These are phyloP conservation scores for Drosophila truncata DNA, from an alignment of 1,140 invertebrate species.

Conservation along the genomic window DNA sequence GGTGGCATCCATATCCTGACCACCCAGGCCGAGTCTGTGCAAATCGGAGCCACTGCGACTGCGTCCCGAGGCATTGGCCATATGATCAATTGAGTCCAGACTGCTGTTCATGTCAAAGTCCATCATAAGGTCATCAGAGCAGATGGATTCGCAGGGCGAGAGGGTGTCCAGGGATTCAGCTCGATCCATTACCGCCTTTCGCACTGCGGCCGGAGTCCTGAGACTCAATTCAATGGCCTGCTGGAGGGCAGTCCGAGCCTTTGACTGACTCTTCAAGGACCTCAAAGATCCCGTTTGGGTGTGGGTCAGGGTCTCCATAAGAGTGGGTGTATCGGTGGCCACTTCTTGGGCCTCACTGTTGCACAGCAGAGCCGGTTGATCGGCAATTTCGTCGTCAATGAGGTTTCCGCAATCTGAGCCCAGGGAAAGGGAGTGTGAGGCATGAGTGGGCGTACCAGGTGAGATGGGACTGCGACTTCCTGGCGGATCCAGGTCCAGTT, in stretches of 20 bases:
- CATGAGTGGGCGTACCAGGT: slow-evolving; percentile 91
- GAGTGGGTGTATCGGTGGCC: slow-evolving; percentile 76
- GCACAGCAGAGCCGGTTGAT: slow-evolving; percentile 94
- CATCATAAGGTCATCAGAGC: slow-evolving; percentile 93
- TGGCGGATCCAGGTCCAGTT: slow-evolving; percentile 49
- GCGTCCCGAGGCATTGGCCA: slow-evolving; percentile 33
- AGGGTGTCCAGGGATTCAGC: slow-evolving; percentile 91
- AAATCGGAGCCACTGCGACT: slow-evolving; percentile 86
- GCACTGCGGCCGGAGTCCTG: slow-evolving; percentile 74
- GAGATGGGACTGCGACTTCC: slow-evolving; percentile 86
- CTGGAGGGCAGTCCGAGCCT: slow-evolving; percentile 73
- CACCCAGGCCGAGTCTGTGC: slow-evolving; percentile 81
- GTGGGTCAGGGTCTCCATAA: slow-evolving; percentile 74
- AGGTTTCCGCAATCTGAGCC: slow-evolving; percentile 89
- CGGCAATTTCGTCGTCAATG: slow-evolving; percentile 95
- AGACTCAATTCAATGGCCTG: slow-evolving; percentile 84
- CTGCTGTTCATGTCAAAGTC: slow-evolving; percentile 92
- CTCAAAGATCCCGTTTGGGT: slow-evolving; percentile 70
- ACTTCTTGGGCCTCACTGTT: slow-evolving; percentile 85
- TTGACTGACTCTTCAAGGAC: slow-evolving; percentile 78
- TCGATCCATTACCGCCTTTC: slow-evolving; percentile 85
- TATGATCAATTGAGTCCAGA: slow-evolving; percentile 89
- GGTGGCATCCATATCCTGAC: slow-evolving; percentile 66
- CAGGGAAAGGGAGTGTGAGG: slow-evolving; percentile 91
- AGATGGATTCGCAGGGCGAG: slow-evolving; percentile 91